phyloP scores from a whole-genome alignment of 2,113 vertebrate species.

The Cynocephalus volans region DNA sequence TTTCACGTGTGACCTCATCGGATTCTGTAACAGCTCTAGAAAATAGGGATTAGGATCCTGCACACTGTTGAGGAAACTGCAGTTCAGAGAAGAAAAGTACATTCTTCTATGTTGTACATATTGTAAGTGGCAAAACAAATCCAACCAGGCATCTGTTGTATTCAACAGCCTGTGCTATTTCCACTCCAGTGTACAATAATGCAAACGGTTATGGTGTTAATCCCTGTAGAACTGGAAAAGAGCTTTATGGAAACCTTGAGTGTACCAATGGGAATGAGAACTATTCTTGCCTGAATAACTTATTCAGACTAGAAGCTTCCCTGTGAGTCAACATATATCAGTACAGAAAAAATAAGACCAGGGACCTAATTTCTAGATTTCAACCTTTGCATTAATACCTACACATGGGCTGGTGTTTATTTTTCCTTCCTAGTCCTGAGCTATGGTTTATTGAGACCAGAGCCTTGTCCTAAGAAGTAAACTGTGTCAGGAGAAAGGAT shows the following conservation, averaged over 20 bases:
- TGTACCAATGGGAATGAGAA: background rate
- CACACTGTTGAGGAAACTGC: background rate
- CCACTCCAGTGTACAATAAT: background rate
- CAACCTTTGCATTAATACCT: background rate
- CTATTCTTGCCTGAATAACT: background rate
- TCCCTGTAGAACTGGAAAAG: background rate
- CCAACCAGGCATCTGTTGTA: background rate
- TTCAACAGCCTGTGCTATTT: background rate
- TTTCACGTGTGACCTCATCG: background rate
- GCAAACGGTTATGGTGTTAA: background rate
- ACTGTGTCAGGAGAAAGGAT: background rate
- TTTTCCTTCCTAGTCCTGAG: background rate
- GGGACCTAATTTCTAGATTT: slow-evolving; percentile 48
- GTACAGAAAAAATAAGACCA: background rate
- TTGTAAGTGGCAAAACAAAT: background rate
- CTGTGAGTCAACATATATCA: background rate
- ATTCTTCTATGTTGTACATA: background rate
- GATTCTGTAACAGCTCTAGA: background rate
- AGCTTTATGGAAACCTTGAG: background rate
- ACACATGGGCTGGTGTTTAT: background rate
- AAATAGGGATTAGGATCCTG: background rate
- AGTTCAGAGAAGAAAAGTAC: background rate
- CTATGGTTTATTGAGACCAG: slow-evolving; percentile 46
- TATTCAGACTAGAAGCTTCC: background rate
- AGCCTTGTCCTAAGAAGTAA: slow-evolving; percentile 45